Conservation (phyloP, 1,140 invertebrate species). For the Cydia fagiglandana region DNA sequence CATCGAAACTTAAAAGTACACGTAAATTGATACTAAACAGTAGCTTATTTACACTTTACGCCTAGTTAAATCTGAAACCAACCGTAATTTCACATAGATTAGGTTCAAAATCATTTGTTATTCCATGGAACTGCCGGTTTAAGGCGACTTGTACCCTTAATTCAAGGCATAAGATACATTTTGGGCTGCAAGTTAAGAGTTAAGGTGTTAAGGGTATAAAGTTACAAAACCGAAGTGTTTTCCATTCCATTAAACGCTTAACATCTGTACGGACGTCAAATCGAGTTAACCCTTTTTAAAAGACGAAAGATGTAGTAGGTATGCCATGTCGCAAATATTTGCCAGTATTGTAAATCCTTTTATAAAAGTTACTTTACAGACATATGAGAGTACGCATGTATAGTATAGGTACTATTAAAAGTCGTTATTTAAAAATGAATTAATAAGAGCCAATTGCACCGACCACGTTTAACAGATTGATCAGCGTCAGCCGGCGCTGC, state of each 20-base stretch:
- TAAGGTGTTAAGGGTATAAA: constrained; percentile 18
- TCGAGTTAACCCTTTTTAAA: constrained; percentile 12
- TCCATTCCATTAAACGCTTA: constrained; percentile 28
- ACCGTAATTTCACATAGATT: background rate
- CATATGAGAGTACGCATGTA: no score
- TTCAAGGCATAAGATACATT: background rate
- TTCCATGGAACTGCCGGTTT: background rate
- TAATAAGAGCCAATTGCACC: no score
- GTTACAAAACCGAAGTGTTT: constrained; percentile 28
- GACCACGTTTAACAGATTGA: no score
- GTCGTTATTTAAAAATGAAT: no score
- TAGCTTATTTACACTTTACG: constrained; percentile 19
- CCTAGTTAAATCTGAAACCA: background rate
- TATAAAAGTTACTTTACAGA: no score
- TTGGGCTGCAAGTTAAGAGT: background rate
- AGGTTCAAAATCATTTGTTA: background rate
- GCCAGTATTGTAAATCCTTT: background rate
- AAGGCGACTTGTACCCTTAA: background rate
- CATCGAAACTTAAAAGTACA: constrained; percentile 22
- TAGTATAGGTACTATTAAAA: no score
- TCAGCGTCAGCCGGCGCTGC: no score
- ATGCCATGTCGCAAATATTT: constrained; percentile 20
- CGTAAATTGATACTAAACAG: constrained; percentile 20
- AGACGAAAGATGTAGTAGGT: background rate
- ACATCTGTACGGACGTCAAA: constrained; percentile 22